Evolutionary conservation across 1,140 invertebrate species (phyloP), one percentile per base, ranked within the genome.

Genomic region (Drosophila busckii): DNA sequence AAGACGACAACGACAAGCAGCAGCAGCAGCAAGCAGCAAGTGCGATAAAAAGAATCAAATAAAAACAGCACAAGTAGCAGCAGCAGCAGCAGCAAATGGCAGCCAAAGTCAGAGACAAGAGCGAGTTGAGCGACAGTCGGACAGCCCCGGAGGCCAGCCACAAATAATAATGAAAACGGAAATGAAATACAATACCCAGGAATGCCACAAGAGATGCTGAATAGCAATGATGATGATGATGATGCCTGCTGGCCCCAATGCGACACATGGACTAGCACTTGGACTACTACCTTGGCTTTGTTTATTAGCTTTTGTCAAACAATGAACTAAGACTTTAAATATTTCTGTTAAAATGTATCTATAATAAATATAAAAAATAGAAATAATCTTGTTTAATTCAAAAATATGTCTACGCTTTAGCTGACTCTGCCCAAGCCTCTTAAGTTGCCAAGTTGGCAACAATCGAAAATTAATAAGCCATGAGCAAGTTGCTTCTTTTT

Each of bases 161-260:
- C 76, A 82, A 83, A 83, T 80, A 80, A 82, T 80, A 80, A 83
- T 70, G 76, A 76, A 69, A 82, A 73, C 73, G 73, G 73, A 80
- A 80, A 80, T 80, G 73, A 80, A 80, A 80, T 65, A 80, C 73
- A 80, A 80, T 82, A 82, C 73, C 68, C 71, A 76, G 59, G 56
- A 80, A 61, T 71, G 26, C 49, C 41, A 28, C 9, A 63, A 78
- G 68, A 68, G 53, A 56, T 55, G 44, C 45, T 50, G 44, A 61
- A 49, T 46, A 61, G 34, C 63, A 55, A 58, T 46, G 50, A 26
- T 38, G 37, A 62, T 45, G 44, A 32, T 34, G 52, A 15, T 28
- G 22, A 25, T 44, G 45, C 9, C 28, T 41, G 38, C 13, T 26
- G 46, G 23, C 15, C 10, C 15, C 31, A 38, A 29, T 35, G 34